A percentile compares a stretch with the other conserved stretches of the same genome.
Conservation (phyloP, 2,888 invertebrate genomes). For the Actias luna region DNA sequence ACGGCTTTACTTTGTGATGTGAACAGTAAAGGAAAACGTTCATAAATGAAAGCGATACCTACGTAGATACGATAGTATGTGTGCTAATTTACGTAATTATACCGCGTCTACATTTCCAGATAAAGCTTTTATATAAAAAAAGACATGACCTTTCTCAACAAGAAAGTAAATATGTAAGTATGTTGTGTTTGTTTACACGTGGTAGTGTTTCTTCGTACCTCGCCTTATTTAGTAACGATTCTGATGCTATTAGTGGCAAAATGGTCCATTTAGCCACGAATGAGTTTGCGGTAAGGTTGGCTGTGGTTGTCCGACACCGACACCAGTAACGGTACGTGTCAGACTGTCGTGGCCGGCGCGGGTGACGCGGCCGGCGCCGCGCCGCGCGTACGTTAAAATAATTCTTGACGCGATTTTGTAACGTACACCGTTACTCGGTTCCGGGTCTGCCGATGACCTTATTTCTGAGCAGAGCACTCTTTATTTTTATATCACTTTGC, state of each 20-base stretch:
- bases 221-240: conserved; percentile 6
- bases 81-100: conserved; percentile 9
- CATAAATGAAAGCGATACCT: neutral
- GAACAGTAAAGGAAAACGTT: conserved; percentile 3
- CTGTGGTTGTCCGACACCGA: conserved; percentile 50
- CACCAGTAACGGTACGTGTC: conserved; percentile 67
- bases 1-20: conserved; percentile 14
- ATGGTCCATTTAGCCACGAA: conserved; percentile 59
- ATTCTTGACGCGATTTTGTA: conserved; percentile 81
- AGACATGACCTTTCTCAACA: conserved; percentile 17
- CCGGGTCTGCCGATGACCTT: conserved; percentile 78
- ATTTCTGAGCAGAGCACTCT: conserved; percentile 71
- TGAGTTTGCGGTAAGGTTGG: conserved; percentile 51
- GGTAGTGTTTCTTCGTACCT: neutral
- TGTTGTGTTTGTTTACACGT: neutral
- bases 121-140: neutral
- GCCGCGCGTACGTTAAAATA: conserved; percentile 77
- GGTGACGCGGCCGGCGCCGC: conserved; percentile 21
- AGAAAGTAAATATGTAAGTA: conserved; percentile 1
- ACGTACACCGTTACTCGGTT: conserved; percentile 78
- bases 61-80: neutral
- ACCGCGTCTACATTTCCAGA: neutral
- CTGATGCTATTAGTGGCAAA: conserved; percentile 31
- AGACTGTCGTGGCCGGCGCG: conserved; percentile 30
- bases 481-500: conserved; percentile 74